Percentiles rank a stretch among this genome's conserved stretches.
These are phyloP conservation scores for Periophthalmodon schlosseri DNA, from an alignment of 2,113 vertebrate genomes.

Conservation along the genomic window DNA sequence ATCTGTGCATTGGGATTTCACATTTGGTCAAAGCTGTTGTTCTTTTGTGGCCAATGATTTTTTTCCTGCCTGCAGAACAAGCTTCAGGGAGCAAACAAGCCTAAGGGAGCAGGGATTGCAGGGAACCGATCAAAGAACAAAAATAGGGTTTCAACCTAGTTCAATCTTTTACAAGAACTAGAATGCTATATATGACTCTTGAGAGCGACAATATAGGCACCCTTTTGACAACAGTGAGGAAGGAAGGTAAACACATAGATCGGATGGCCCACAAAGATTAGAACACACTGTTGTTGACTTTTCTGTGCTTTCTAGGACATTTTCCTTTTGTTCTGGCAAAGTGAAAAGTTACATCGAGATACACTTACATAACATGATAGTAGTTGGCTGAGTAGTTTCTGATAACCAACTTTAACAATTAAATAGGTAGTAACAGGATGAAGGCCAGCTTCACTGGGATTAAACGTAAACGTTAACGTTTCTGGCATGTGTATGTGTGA, in stretches of 20 bases:
- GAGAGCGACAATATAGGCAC: conserved; percentile 1
- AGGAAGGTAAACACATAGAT: conserved; percentile 11
- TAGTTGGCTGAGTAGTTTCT: neutral
- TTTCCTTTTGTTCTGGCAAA: neutral
- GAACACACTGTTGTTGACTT: conserved; percentile 5
- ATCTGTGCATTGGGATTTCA: conserved; percentile 39
- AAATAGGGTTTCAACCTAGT: conserved; percentile 12
- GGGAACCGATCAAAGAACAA: conserved; percentile 16
- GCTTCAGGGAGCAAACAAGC: conserved; percentile 31
- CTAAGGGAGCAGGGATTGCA: conserved; percentile 24
- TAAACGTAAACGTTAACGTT: no score
- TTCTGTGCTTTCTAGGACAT: neutral
- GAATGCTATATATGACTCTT: conserved; percentile 1
- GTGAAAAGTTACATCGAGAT: neutral
- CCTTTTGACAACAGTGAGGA: neutral
- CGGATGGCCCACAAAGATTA: conserved; percentile 6
- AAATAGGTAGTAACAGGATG: no score
- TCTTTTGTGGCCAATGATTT: conserved; percentile 26
- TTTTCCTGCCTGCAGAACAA: conserved; percentile 31
- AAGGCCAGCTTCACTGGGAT: no score
- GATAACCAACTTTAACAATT: no score
- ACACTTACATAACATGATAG: neutral
- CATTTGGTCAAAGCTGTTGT: conserved; percentile 32
- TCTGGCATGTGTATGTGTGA: no score
- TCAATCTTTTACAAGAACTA: conserved; percentile 5